Evolutionary conservation across 1,140 invertebrate species (phyloP).

Genomic region (Diachasmimorpha longicaudata): DNA sequence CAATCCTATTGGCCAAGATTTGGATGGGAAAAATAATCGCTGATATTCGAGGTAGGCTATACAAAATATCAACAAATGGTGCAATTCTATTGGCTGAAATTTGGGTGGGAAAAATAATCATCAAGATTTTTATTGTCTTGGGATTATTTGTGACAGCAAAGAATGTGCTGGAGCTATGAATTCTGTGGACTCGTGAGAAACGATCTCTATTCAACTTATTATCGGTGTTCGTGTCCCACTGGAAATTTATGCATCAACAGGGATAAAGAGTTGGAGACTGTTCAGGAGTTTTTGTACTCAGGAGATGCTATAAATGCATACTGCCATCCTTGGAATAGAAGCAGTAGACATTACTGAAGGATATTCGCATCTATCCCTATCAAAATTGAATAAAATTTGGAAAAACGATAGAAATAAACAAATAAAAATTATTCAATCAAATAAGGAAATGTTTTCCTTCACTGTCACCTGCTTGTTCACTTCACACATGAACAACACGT

Average conservation of each 20-base stretch:
- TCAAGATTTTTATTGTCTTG: slow-evolving; percentile 25
- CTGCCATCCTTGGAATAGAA: slow-evolving; percentile 57
- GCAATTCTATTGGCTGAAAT: too few relatives aligned
- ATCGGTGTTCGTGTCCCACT: slow-evolving; percentile 68
- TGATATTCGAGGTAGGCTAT: too few relatives aligned
- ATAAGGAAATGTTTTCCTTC: too few relatives aligned
- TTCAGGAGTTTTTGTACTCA: slow-evolving; percentile 66
- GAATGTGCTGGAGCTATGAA: slow-evolving; percentile 56
- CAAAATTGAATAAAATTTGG: too few relatives aligned
- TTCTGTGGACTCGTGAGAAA: slow-evolving; percentile 60
- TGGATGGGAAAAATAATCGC: too few relatives aligned
- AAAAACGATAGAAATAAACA: too few relatives aligned
- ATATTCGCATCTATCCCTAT: too few relatives aligned
- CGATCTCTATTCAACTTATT: slow-evolving; percentile 68
- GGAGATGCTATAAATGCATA: slow-evolving; percentile 66
- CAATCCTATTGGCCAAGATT: too few relatives aligned
- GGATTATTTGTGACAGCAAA: slow-evolving; percentile 49
- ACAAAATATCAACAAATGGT: too few relatives aligned
- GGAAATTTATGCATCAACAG: slow-evolving; percentile 67
- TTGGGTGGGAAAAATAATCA: too few relatives aligned
- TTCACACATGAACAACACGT: too few relatives aligned
- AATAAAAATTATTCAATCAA: not conserved
- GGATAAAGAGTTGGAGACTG: slow-evolving; percentile 52
- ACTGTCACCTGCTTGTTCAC: too few relatives aligned
- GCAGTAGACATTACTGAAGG: slow-evolving; percentile 4